Evolutionary conservation across 2,888 invertebrate species (phyloP), one percentile per base, ranked within the genome.

Genomic region (Orthosia gracilis): DNA sequence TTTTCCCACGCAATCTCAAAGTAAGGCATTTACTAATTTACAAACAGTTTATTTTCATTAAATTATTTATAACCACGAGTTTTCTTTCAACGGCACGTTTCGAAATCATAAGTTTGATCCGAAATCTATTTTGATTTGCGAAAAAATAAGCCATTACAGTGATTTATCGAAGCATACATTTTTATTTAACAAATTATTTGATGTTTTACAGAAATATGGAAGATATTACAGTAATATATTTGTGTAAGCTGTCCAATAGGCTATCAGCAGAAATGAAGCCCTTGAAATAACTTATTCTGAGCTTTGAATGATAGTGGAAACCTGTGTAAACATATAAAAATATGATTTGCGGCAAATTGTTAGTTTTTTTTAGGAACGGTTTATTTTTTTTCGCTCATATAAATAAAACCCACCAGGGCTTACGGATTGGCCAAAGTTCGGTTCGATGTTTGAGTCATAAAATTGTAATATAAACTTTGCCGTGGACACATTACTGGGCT

Each of bases 251-350:
- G 73, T 69, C 73, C 26, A 52, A 58, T 50, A 26, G 31, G 52
- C 52, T 77, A 72, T 85, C 77, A 77, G n/a, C 31, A 40, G 4
- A 57, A 80, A 57, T 21, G 13, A 21, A 75, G 77, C 88, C 86
- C 88, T 87, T 87, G 80, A 78, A 87, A 77, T 52, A 67, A 64
- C 63, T 65, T 55, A 73, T 76, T 69, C 49, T 31, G n/a, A 40
- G 59, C 18, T 70, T 26, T 26, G 40, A 85, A 80, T 68, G 72
- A 83, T 78, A 52, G 18, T 50, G 23, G 26, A 73, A 87, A 74
- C 76, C 76, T 84, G 82, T 86, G 62, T 68, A 78, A 86, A 87
- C 73, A 81, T 70, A 79, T 78, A 62, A 84, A 82, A 76, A 58
- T 86, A 80, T 82, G 82, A 80, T 80, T 80, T 82, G 73, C 76